Percentiles rank a stretch among this genome's conserved stretches.
Evolutionary conservation across 2,888 invertebrate species (phyloP).

Genomic region (Cybosia mesomella): DNA sequence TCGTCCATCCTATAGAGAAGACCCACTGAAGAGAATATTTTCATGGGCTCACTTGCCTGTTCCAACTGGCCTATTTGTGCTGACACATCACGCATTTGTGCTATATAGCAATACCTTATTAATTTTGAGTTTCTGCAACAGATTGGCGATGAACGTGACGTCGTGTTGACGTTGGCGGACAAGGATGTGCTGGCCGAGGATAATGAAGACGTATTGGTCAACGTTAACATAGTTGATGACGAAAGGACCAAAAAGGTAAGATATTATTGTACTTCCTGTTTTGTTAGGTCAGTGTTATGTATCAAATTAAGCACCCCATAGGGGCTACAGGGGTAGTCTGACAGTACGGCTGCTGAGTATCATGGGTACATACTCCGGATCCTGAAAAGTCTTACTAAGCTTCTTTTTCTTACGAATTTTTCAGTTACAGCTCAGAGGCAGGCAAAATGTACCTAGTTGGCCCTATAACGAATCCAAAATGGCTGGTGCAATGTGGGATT

Average conservation of each 20-base stretch:
- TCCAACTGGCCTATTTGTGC: neutral
- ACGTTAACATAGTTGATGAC: constrained; percentile 95
- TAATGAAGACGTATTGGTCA: constrained; percentile 95
- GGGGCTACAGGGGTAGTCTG: neutral
- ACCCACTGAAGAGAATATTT: too few relatives aligned
- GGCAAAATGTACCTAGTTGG: too few relatives aligned
- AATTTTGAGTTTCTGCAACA: constrained; percentile 36
- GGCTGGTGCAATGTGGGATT: neutral
- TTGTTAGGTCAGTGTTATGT: neutral
- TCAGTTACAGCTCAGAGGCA: too few relatives aligned
- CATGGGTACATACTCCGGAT: too few relatives aligned
- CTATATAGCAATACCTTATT: neutral
- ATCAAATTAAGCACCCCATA: neutral
- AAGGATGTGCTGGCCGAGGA: constrained; percentile 95
- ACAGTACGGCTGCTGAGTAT: neutral
- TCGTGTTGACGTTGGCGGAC: constrained; percentile 97
- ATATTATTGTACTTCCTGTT: neutral
- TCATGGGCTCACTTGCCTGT: neutral
- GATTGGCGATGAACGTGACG: constrained; percentile 92
- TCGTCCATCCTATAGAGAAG: too few relatives aligned
- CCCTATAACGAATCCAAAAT: neutral
- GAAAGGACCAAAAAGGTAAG: constrained; percentile 92
- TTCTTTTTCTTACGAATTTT: too few relatives aligned
- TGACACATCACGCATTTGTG: neutral
- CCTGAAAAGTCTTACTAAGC: too few relatives aligned